phyloP scores from a whole-genome alignment of 23 tunicate genomes.

The Halocynthia roretzi region DNA sequence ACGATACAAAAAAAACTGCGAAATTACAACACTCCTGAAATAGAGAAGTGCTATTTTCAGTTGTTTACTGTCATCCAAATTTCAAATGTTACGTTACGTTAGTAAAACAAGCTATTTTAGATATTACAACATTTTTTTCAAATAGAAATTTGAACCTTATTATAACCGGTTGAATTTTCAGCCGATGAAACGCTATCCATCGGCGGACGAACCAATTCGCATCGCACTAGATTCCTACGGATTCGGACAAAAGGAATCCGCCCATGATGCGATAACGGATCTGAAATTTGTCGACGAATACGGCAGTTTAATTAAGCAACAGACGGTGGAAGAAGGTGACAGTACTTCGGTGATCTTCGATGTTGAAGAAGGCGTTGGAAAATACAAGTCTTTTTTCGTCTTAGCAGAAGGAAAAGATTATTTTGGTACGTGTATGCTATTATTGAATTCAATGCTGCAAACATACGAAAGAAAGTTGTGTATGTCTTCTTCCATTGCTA shows the following conservation, averaged over 20 bases:
- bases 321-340: background rate
- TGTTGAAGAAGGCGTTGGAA: background rate
- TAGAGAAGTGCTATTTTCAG: no score
- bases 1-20: no score
- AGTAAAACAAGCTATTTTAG: no score
- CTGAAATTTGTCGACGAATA: slow-evolving; percentile 8
- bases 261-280: background rate
- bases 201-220: background rate
- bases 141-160: no score
- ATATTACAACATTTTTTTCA: no score
- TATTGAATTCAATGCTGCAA: background rate
- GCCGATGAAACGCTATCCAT: background rate
- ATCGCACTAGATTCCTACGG: background rate
- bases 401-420: background rate
- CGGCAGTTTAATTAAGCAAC: background rate
- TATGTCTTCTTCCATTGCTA: no score
- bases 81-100: no score
- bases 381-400: background rate
- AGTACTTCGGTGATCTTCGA: background rate
- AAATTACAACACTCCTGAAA: no score
- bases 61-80: no score
- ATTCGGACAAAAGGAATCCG: background rate
- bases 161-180: no score
- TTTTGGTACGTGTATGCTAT: background rate
- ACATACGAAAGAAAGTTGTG: background rate